Base-by-base conservation (phyloP, 2,888 invertebrate genomes). In the Agrilus biguttatus region DNA sequence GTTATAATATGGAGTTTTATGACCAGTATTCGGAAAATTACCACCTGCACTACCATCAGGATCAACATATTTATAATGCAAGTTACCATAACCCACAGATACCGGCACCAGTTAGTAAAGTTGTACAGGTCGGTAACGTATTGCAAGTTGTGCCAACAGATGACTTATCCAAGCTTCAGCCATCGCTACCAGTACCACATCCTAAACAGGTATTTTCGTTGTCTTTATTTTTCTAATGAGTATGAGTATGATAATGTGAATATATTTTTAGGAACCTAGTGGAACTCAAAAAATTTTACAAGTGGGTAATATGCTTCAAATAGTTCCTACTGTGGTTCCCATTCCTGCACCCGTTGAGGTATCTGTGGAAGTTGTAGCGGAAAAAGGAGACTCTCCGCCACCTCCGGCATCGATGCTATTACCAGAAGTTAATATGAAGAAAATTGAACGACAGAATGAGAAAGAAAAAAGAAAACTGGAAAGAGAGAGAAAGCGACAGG, bases 251-350 rank as follows among this genome's bases (percentile, higher is more conserved):
- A n/a, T n/a, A n/a, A n/a, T 36, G 21, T 34, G 19, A 21, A 33
- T 39, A 36, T 14, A 23, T 12, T 41, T 17, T 36, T 37, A 43
- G 43, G 45, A 43, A 14, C 37, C 42, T 13, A 45, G 42, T 23
- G 44, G 43, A n/a, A 44, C 45, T 3, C 57, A 58, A 43, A 55
- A 57, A 48, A 55, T 66, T 38, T 55, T 69, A 13, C 66, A 75
- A 68, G 71, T 76, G 17, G 77, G 76, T 8, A 76, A 77, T 53
- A 72, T 77, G 59, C 60, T 77, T 33, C 75, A 76, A 61, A 75
- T 77, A 21, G 71, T 75, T 13, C 77, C 76, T 6, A 67, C 67
- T 13, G 68, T 69, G 37, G 39, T 12, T 40, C 39, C 43, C 8
- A 34, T 44, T 23, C 13, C 35, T n/a, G 17, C 5, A 37, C 14